Conservation (phyloP, 2,888 invertebrate genomes). For the Pandemis cinnamomeana region DNA sequence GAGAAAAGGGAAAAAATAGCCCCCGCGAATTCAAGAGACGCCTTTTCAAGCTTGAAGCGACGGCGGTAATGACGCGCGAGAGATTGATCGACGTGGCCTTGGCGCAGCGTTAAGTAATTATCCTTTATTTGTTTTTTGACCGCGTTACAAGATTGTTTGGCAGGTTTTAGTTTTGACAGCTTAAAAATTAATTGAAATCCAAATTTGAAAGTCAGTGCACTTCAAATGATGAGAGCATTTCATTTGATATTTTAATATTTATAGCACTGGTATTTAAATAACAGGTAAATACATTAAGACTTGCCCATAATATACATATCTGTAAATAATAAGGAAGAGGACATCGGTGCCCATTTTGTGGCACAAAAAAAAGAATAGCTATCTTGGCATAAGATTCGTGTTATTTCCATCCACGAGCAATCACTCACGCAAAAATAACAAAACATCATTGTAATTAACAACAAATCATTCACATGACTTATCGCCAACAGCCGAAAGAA, state of each 20-base stretch:
- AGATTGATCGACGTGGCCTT: slow-evolving; percentile 57
- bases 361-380: not conserved
- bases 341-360: not conserved
- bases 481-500: slow-evolving; percentile 34
- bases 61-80: slow-evolving; percentile 61
- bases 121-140: slow-evolving; percentile 51
- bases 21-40: slow-evolving; percentile 45
- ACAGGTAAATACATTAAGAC: too few species aligned
- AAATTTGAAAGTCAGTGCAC: not conserved
- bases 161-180: slow-evolving; percentile 2
- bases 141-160: slow-evolving; percentile 18
- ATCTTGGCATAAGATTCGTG: not conserved
- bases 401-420: not conserved
- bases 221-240: not conserved
- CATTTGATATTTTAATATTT: too few species aligned
- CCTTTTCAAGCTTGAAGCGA: slow-evolving; percentile 60
- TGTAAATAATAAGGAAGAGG: too few species aligned
- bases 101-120: slow-evolving; percentile 46
- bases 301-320: too few species aligned
- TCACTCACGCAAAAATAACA: slow-evolving; percentile 26
- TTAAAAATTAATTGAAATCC: slow-evolving; percentile 2
- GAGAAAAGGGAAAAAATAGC: slow-evolving; percentile 46
- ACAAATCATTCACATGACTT: slow-evolving; percentile 20
- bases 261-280: too few species aligned
- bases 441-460: slow-evolving; percentile 2